Conservation (phyloP, 2,888 invertebrate genomes). For the Sesamia inferens region DNA sequence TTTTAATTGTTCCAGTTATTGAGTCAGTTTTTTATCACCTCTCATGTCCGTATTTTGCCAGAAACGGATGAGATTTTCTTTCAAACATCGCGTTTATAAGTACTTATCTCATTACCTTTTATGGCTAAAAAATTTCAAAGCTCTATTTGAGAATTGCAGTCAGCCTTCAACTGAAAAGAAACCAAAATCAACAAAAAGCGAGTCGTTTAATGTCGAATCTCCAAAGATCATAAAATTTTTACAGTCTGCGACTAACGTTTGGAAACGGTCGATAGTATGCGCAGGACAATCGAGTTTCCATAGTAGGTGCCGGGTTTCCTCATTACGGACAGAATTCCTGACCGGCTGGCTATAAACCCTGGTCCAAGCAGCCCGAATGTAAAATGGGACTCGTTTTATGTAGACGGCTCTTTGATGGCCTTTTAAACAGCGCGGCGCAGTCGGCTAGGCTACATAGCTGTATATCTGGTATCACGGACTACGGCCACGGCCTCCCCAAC, state of each 20-base stretch:
- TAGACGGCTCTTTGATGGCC: slow-evolving; percentile 81
- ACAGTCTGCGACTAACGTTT: slow-evolving; percentile 32
- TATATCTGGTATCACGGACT: slow-evolving; percentile 50
- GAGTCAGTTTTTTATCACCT: not conserved
- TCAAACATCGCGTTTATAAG: not conserved
- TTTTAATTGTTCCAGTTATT: not conserved
- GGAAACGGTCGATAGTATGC: slow-evolving; percentile 45
- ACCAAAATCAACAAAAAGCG: slow-evolving; percentile 26
- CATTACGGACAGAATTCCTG: slow-evolving; percentile 83
- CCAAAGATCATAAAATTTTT: slow-evolving; percentile 47
- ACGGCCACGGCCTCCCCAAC: slow-evolving; percentile 36
- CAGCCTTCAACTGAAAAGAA: not conserved
- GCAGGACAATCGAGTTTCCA: slow-evolving; percentile 49
- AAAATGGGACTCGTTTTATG: slow-evolving; percentile 84
- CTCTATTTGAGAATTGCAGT: not conserved
- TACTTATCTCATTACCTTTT: not conserved
- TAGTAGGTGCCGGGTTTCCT: slow-evolving; percentile 75
- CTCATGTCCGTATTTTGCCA: not conserved
- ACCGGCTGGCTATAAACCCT: slow-evolving; percentile 80
- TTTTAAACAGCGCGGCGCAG: slow-evolving; percentile 72
- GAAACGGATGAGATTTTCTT: not conserved
- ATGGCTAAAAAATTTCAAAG: slow-evolving; percentile 1
- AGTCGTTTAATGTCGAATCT: slow-evolving; percentile 19
- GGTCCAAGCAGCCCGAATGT: slow-evolving; percentile 79
- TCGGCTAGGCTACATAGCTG: slow-evolving; percentile 61